These are phyloP conservation scores for Cavia aperea DNA, from an alignment of 2,113 vertebrate species.

Conservation along the genomic window DNA sequence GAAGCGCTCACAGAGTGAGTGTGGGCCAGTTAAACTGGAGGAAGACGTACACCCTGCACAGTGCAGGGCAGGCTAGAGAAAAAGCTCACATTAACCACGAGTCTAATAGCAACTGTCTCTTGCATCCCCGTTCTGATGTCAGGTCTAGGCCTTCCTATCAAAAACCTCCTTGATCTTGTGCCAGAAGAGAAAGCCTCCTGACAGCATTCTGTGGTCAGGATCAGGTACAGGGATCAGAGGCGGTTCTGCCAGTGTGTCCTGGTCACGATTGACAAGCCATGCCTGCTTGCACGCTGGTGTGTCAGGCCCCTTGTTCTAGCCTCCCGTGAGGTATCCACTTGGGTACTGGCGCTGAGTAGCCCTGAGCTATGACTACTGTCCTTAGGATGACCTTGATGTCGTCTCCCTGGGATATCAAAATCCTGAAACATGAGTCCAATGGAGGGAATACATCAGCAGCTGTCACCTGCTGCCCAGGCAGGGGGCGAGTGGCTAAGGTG, in stretches of 20 bases:
- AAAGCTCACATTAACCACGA: not conserved
- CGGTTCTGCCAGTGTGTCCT: not conserved
- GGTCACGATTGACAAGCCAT: not conserved
- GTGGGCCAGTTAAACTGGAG: not conserved
- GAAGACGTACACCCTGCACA: not conserved
- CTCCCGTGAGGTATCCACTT: fast-evolving
- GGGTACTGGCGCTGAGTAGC: not conserved
- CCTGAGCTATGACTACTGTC: not conserved
- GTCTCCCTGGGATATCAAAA: too few species aligned
- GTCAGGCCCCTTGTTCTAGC: not conserved
- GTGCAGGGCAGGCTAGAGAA: not conserved
- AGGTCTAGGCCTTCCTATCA: not conserved
- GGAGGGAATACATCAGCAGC: not conserved
- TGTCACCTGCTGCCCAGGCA: not conserved
- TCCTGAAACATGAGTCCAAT: not conserved
- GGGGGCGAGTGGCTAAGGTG: not conserved
- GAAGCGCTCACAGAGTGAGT: not conserved
- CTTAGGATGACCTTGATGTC: not conserved
- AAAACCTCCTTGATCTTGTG: not conserved
- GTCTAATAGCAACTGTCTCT: not conserved
- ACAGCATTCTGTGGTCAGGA: not conserved
- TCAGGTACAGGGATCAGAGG: not conserved
- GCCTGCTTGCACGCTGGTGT: not conserved
- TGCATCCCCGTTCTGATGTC: not conserved
- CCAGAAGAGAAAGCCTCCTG: not conserved